Base-by-base conservation (phyloP, 1,140 invertebrate genomes). In the Druon quercuslanigerum region DNA sequence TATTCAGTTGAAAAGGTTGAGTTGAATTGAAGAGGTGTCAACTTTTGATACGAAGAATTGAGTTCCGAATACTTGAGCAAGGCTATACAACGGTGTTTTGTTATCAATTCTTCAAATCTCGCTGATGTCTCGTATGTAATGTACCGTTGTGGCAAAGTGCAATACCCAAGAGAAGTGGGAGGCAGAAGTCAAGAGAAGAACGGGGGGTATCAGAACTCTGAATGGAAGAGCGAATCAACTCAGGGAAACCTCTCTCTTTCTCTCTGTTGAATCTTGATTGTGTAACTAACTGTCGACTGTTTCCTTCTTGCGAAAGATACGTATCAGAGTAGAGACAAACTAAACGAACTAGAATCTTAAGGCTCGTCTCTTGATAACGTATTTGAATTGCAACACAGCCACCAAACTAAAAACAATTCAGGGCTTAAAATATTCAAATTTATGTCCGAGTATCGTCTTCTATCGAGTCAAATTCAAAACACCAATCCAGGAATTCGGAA, bases 281-380 rank as follows among this genome's bases (percentile, higher is more conserved):
- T 82, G 79, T 79, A 84, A 85, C 82, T 86, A 84, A 85, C 82
- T 86, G 85, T 85, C 82, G 81, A 83, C 54, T 70, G 77, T 83
- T 84, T 83, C 74, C 83, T 82, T 16, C 75, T 79, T 50, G 74
- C 73, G n/a, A 80, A 74, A 77, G 71, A 77, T 77, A 76, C 73
- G 79, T 81, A 82, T 82, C 78, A 75, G 52, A 46, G 60, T 76
- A 73, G 52, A 66, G 16, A 14, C 25, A 66, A 66, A 66, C 60
- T 40, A n/a, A 25, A 66, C 60, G 25, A 66, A 66, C 60, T 40
- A 66, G 60, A 66, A 40, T 14, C 60, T 66, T 40, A 6, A 66
- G 60, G 60, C 57, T 40, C 57, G 57, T 66, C 57, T 66, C 25
- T 66, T 9, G 40, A 14, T 33, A 33, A 13, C n/a, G 40, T 20